Conservation (phyloP, 1,140 invertebrate genomes). For the Heliothis virescens region DNA sequence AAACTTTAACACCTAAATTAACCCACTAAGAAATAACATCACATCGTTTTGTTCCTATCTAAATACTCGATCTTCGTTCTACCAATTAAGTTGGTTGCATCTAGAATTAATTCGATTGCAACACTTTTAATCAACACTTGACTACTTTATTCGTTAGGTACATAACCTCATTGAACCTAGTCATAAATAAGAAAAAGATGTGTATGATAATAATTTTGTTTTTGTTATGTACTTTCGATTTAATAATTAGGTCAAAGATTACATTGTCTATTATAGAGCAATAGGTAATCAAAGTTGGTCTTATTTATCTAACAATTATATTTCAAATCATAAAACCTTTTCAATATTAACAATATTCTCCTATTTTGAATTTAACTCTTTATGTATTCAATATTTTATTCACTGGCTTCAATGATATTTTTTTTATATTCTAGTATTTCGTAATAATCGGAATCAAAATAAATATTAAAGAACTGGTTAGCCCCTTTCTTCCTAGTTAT, state of each 20-base stretch:
- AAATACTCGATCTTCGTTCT: background rate
- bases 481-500: no score
- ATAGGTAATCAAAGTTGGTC: no score
- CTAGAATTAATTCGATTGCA: conserved; percentile 5
- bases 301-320: no score
- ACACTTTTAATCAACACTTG: background rate
- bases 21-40: conserved; percentile 1
- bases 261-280: no score
- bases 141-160: background rate
- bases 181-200: background rate
- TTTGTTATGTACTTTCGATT: background rate
- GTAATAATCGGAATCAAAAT: no score
- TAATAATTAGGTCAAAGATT: background rate
- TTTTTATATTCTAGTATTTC: no score
- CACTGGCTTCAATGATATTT: no score
- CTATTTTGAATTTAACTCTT: no score
- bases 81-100: background rate
- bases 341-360: no score
- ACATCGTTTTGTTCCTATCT: background rate
- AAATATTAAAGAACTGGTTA: no score
- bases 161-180: background rate
- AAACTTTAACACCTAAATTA: background rate
- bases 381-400: no score
- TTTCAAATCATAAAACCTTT: no score
- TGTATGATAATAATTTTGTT: background rate